These are phyloP conservation scores for rabbit (Oryctolagus cuniculus) DNA, from an alignment of 2,113 vertebrate species.

Conservation along the genomic window mOryCun1.1 NC_091438.1:6642501-6643000, in stretches of 20 bases:
- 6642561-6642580: slow-evolving; percentile 19
- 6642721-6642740: slow-evolving; percentile 16
- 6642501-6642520: neutral
- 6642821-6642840: slow-evolving; percentile 57
- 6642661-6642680: slow-evolving; percentile 36
- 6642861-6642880: slow-evolving; percentile 35
- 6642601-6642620: slow-evolving; percentile 29
- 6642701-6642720: neutral
- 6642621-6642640: slow-evolving; percentile 1
- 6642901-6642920: slow-evolving; percentile 16
- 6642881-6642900: slow-evolving; percentile 1
- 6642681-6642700: slow-evolving; percentile 21
- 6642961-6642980: slow-evolving; percentile 17
- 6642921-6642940: neutral
- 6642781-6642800: slow-evolving; percentile 64
- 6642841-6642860: neutral
- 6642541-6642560: slow-evolving; percentile 3
- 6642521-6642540: neutral
- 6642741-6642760: slow-evolving; percentile 61
- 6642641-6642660: neutral
- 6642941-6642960: slow-evolving; percentile 7
- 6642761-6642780: slow-evolving; percentile 53
- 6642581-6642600: neutral
- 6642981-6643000: slow-evolving; percentile 29
- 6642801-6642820: slow-evolving; percentile 41